These are phyloP conservation scores for Leucosticte australis DNA, from an alignment of 2,113 vertebrate species.

Conservation along the genomic window DNA sequence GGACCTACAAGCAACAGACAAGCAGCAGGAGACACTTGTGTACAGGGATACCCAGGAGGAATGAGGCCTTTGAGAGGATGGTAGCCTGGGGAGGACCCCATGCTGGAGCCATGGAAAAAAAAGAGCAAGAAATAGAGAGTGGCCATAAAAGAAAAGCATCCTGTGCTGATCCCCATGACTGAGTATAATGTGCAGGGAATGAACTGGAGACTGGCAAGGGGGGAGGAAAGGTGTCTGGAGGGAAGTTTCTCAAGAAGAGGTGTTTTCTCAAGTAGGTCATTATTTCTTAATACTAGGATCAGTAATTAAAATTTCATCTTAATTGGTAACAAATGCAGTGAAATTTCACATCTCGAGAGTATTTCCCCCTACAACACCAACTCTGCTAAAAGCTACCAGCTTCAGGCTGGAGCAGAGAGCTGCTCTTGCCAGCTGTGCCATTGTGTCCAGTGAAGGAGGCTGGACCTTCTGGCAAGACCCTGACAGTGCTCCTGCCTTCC, in stretches of 20 bases:
- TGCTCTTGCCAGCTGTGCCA: not conserved
- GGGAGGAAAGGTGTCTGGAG: not conserved
- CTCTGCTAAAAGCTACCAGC: not conserved
- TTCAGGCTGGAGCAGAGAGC: not conserved
- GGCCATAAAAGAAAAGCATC: not conserved
- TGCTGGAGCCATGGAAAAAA: not conserved
- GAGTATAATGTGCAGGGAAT: too few species aligned
- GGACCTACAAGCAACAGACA: not conserved
- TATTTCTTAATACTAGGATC: not conserved
- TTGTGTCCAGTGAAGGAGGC: not conserved
- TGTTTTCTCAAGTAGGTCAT: not conserved
- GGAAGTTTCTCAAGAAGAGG: not conserved
- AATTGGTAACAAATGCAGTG: not conserved
- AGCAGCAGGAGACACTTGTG: not conserved
- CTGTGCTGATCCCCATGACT: not conserved
- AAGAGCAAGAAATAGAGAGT: not conserved
- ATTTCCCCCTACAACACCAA: not conserved
- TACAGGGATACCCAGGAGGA: not conserved
- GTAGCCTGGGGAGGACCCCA: fast-evolving
- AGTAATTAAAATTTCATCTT: not conserved
- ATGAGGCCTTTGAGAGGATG: not conserved
- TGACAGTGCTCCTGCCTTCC: not conserved
- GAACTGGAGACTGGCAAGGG: not conserved
- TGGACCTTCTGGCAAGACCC: not conserved
- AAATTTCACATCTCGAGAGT: not conserved